Base-by-base conservation (phyloP, 1,140 invertebrate species). In the Calephelis virginiensis region DNA sequence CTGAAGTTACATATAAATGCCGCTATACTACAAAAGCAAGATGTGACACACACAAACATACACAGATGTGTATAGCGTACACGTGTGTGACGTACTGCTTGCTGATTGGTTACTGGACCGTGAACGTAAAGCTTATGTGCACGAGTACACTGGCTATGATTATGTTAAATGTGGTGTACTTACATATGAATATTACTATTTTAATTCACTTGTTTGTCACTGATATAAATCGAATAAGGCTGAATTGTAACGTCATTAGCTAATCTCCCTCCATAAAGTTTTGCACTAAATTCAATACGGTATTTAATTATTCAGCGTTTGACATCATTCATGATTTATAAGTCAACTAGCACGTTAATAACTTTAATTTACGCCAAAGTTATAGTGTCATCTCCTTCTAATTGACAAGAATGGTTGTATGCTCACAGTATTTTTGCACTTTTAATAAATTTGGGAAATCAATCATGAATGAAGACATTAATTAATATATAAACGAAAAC, bases 81-180 rank as follows among this genome's bases (percentile, higher is more conserved):
- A 37, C 6, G 56, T 59, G 56, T 59, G 53, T 38, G 37, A 59
- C 56, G 56, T 8, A 8, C 38, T 59, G 56, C 56, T 37, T n/a
- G 56, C 12, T 59, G 37, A 59, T 59, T 59, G 56, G 37, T 38
- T 59, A 38, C 38, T 59, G 53, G 28, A 37, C 53, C 53, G 53
- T 59, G 28, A 38, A 38, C 53, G 53, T 59, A 59, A 37, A 59
- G 53, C 53, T 59, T 59, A 59, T 59, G 53, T 59, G 53, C 53
- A 59, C 53, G 53, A 8, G 56, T 59, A 37, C 56, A 59, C 12
- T 59, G 56, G 56, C 56, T 59, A 59, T 59, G 28, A 12, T 28
- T 53, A 53, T 59, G 56, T 59, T 59, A 59, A 40, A 59, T 59
- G 56, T 59, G 9, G 17, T 56, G 17, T 56, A 59, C n/a, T 59